These are phyloP conservation scores for Brachyrhaphis roseni DNA, from an alignment of 2,797 vertebrate species.

Conservation along the genomic window DNA sequence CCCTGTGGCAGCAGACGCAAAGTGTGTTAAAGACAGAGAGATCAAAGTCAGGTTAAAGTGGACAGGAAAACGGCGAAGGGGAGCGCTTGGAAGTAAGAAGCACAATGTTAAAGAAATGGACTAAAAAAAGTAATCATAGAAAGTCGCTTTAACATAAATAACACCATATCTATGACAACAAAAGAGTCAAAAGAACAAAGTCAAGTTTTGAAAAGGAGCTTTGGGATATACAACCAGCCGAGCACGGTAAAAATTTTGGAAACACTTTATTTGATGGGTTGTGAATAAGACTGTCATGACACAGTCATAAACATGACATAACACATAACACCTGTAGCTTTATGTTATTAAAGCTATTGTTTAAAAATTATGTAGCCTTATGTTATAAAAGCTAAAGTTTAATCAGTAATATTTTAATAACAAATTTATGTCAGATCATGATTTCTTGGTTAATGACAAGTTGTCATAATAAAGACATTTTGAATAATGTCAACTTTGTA, in stretches of 20 bases:
- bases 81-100: slow-evolving; percentile 3
- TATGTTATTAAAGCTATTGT: too few relatives aligned
- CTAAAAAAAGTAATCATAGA: background rate
- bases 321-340: too few relatives aligned
- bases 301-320: too few relatives aligned
- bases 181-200: background rate
- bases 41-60: slow-evolving; percentile 56
- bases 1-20: slow-evolving; percentile 29
- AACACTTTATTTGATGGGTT: too few relatives aligned
- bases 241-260: background rate
- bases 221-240: background rate
- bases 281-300: too few relatives aligned
- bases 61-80: slow-evolving; percentile 16
- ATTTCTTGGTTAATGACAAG: too few relatives aligned
- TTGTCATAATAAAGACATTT: too few relatives aligned
- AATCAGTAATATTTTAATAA: too few relatives aligned
- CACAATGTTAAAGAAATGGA: background rate
- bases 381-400: too few relatives aligned
- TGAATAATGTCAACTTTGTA: too few relatives aligned
- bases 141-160: background rate
- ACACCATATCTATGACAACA: background rate
- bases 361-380: too few relatives aligned
- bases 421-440: too few relatives aligned
- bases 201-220: slow-evolving; percentile 4
- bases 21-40: slow-evolving; percentile 21